phyloP scores from a whole-genome alignment of 1,140 invertebrate species.

The Monomorium pharaonis region DNA sequence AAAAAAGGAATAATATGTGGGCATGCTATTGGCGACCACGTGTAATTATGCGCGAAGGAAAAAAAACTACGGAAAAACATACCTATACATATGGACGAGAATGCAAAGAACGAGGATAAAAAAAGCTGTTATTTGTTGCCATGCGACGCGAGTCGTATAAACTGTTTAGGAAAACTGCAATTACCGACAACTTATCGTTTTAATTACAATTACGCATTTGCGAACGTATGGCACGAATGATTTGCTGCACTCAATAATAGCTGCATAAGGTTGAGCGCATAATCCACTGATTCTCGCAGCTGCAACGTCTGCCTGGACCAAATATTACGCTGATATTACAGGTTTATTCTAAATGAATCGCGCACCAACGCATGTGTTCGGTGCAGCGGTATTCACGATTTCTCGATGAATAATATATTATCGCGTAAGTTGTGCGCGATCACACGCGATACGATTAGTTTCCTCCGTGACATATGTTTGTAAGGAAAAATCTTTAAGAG shows the following conservation, averaged over 20 bases:
- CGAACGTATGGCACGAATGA: constrained; percentile 6
- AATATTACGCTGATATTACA: background rate
- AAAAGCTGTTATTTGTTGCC: background rate
- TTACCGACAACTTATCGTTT: constrained; percentile 15
- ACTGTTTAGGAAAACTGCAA: constrained; percentile 34
- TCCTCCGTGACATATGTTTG: background rate
- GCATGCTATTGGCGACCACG: background rate
- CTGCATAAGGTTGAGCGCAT: constrained; percentile 36
- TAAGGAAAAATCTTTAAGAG: background rate
- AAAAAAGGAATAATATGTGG: background rate
- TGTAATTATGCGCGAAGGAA: background rate
- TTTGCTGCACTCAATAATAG: constrained; percentile 21
- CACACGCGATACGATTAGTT: background rate
- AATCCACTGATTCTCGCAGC: constrained; percentile 12
- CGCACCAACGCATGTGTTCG: background rate
- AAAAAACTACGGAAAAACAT: background rate
- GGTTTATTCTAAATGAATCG: background rate
- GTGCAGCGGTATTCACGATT: background rate
- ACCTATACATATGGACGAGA: background rate
- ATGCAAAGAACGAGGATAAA: background rate
- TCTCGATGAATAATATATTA: background rate
- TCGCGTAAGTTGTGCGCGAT: background rate
- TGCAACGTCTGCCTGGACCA: background rate
- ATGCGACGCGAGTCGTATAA: background rate
- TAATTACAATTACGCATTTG: constrained; percentile 45